Conservation (phyloP, 2,113 vertebrate genomes). For the Gadus chalcogrammus region DNA sequence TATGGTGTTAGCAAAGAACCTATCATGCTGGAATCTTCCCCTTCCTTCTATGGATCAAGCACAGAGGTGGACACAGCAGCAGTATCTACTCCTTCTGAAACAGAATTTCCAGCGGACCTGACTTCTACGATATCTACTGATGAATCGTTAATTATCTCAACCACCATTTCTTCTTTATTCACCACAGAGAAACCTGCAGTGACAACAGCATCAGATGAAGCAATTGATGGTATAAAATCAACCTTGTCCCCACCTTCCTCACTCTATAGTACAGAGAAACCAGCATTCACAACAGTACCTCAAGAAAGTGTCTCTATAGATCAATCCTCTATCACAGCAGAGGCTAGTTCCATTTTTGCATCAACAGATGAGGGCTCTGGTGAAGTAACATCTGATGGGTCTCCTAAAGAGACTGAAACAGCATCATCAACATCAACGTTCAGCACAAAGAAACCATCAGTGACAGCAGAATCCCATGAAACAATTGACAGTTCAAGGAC, state of each 20-base stretch:
- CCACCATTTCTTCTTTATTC: neutral
- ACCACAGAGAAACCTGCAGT: conserved; percentile 7
- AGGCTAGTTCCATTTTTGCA: neutral
- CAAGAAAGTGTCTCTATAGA: neutral
- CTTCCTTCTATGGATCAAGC: neutral
- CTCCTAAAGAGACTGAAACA: neutral
- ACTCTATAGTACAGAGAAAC: conserved; percentile 6
- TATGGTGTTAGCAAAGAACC: no score
- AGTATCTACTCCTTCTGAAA: neutral
- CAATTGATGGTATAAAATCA: conserved; percentile 8
- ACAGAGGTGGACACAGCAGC: neutral
- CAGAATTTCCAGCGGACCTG: conserved; percentile 9
- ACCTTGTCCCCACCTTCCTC: conserved; percentile 7
- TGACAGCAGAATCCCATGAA: neutral
- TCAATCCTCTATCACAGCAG: neutral
- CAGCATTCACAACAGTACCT: neutral
- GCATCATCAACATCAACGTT: neutral
- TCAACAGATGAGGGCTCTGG: conserved; percentile 18
- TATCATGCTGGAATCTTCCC: no score
- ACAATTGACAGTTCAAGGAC: neutral
- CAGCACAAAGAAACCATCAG: neutral
- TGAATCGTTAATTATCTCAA: neutral
- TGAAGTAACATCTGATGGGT: conserved; percentile 9
- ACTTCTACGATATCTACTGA: neutral
- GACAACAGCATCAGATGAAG: neutral